Conservation (phyloP, 2,113 vertebrate species). For the Orthonyx spaldingii region DNA sequence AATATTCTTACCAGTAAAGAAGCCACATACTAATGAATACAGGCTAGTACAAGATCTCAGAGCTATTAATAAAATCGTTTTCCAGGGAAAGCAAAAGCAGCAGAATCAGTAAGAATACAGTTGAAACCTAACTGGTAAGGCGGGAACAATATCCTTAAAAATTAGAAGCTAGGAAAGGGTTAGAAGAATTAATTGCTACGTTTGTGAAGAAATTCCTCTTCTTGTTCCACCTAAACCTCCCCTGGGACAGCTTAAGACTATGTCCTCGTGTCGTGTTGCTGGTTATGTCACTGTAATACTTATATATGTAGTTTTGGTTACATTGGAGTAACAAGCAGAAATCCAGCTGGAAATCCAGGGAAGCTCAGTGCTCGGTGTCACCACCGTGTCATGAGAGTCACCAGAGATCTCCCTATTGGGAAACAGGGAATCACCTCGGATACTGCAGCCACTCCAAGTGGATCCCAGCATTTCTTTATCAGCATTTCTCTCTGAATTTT, state of each 20-base stretch:
- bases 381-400: rapidly evolving
- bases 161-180: background rate
- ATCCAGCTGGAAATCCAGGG: background rate
- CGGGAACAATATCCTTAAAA: background rate
- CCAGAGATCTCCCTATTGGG: no score
- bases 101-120: background rate
- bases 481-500: background rate
- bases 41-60: background rate
- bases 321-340: background rate
- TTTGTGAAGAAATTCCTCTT: background rate
- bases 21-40: background rate
- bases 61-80: background rate
- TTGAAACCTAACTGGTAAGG: background rate
- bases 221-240: background rate
- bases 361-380: background rate
- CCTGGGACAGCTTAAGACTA: no score
- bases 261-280: rapidly evolving
- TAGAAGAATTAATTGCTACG: background rate
- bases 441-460: background rate
- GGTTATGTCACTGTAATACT: background rate
- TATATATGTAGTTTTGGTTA: background rate
- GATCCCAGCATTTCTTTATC: background rate
- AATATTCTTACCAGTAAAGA: rapidly evolving
- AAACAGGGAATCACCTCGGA: rapidly evolving
- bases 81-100: background rate